Evolutionary conservation across 2,797 vertebrate genomes (phyloP).

Genomic region (Tenualosa thibaudeaui): DNA sequence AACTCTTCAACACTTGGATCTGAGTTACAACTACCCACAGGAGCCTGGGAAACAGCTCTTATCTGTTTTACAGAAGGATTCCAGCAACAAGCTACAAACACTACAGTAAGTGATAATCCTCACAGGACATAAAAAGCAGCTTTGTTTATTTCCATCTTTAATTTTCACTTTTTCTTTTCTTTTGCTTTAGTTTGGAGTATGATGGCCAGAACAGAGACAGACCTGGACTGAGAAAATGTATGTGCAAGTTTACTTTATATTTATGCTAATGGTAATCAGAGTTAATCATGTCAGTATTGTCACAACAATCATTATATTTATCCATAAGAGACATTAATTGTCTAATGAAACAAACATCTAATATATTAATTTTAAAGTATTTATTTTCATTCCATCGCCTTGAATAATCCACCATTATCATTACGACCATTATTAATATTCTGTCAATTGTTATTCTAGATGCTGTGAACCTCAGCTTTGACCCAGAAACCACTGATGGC

Average conservation of each 20-base stretch:
- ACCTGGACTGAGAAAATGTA: conserved; percentile 9
- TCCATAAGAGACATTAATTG: neutral
- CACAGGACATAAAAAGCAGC: neutral
- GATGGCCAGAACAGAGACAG: neutral
- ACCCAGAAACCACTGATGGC: neutral
- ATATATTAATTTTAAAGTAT: too few relatives aligned
- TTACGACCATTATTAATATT: neutral
- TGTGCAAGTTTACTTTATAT: neutral
- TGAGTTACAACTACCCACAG: neutral
- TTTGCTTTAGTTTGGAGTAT: neutral
- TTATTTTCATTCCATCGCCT: too few relatives aligned
- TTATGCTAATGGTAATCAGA: neutral
- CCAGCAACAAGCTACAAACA: neutral
- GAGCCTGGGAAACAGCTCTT: neutral
- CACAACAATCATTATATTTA: too few relatives aligned
- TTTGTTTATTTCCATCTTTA: neutral
- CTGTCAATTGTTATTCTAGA: neutral
- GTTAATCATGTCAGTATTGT: neutral
- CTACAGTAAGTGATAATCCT: neutral
- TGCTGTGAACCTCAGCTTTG: neutral
- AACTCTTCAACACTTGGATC: neutral
- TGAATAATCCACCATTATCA: neutral
- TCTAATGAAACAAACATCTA: too few relatives aligned
- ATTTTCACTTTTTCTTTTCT: neutral
- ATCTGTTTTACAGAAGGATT: neutral